Conservation (phyloP, 2,113 vertebrate species). For the Antechinus flavipes region DNA sequence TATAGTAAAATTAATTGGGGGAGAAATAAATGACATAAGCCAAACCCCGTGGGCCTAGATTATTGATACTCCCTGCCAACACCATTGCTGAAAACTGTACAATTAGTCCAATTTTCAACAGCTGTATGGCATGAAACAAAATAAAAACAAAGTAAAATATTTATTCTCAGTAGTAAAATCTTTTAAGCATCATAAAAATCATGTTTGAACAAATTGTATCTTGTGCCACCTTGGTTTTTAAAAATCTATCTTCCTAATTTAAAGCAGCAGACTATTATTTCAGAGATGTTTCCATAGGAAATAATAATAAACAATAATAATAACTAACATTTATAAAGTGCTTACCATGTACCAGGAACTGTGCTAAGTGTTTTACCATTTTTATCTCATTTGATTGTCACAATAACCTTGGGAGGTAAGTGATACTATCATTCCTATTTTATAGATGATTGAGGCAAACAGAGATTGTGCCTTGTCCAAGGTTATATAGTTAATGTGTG, state of each 20-base stretch:
- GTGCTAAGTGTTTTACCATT: not conserved
- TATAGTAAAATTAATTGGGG: conserved; percentile 55
- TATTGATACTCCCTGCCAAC: conserved; percentile 51
- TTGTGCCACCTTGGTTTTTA: conserved; percentile 59
- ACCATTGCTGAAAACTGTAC: conserved; percentile 50
- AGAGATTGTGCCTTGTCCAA: not conserved
- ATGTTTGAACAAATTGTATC: conserved; percentile 72
- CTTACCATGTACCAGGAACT: not conserved
- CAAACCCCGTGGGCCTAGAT: conserved; percentile 49
- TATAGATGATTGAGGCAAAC: not conserved
- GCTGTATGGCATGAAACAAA: conserved; percentile 12
- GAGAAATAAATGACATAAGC: conserved; percentile 65
- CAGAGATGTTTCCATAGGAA: conserved; percentile 42
- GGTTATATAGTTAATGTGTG: not conserved
- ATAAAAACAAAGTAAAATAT: conserved; percentile 57
- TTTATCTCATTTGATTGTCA: not conserved
- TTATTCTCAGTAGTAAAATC: conserved; percentile 66
- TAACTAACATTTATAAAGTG: not conserved
- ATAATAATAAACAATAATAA: not conserved
- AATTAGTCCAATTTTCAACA: conserved; percentile 70
- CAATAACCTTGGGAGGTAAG: not conserved
- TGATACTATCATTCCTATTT: not conserved
- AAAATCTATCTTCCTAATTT: conserved; percentile 68
- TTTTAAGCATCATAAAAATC: conserved; percentile 71
- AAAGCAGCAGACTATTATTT: conserved; percentile 58